Conservation (phyloP, 2,888 invertebrate genomes). For the Chrysolina oricalcia region DNA sequence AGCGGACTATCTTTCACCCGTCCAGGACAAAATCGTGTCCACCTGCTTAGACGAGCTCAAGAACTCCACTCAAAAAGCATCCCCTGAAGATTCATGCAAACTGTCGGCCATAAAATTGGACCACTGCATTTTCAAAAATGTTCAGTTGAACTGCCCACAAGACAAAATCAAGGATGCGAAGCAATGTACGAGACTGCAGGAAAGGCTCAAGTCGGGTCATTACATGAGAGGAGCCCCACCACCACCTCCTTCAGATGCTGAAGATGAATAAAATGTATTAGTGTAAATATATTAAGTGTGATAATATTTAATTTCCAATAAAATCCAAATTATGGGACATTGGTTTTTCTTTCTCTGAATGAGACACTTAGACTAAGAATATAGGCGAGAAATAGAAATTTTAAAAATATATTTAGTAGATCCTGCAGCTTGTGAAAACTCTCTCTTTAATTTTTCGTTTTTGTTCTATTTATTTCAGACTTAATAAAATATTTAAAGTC, state of each 20-base stretch:
- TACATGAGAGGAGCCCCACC: conserved; percentile 46
- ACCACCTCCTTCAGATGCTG: conserved; percentile 9
- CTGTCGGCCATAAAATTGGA: conserved; percentile 64
- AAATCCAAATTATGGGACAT: background rate
- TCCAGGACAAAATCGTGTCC: conserved; percentile 65
- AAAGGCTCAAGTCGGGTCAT: conserved; percentile 63
- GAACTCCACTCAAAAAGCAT: conserved; percentile 58
- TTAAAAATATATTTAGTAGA: too few relatives aligned
- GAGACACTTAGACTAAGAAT: too few relatives aligned
- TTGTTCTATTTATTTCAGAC: too few relatives aligned
- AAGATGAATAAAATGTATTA: conserved; percentile 2
- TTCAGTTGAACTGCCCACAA: conserved; percentile 69
- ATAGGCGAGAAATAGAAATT: too few relatives aligned
- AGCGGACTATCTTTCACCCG: conserved; percentile 64
- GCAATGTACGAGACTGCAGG: conserved; percentile 65
- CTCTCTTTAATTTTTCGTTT: too few relatives aligned
- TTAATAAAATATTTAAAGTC: too few relatives aligned
- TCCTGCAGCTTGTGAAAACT: too few relatives aligned
- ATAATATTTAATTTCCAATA: conserved; percentile 7
- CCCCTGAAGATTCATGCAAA: conserved; percentile 63
- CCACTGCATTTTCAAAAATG: conserved; percentile 69
- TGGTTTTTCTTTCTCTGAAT: too few relatives aligned
- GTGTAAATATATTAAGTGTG: background rate
- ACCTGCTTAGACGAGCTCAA: conserved; percentile 66
- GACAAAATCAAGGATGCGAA: conserved; percentile 68